Percentiles rank a stretch among this genome's conserved stretches.
phyloP scores from a whole-genome alignment of 1,140 invertebrate genomes.

The Cephus cinctus region DNA sequence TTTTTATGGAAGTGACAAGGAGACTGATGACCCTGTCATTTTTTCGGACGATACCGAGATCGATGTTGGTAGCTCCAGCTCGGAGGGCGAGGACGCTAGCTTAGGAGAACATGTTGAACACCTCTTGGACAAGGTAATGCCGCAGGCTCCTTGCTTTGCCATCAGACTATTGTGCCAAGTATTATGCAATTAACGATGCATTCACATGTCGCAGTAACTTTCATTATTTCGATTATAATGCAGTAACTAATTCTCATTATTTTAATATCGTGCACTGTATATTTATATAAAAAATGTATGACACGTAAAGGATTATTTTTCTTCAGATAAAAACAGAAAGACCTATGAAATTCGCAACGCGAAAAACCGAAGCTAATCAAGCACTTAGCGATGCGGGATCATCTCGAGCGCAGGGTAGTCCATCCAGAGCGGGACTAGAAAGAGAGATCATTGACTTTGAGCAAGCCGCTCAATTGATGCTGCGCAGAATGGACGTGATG shows the following conservation, averaged over 20 bases:
- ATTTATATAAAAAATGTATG: too few relatives aligned
- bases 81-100: constrained; percentile 44
- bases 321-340: constrained; percentile 24
- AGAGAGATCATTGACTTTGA: constrained; percentile 60
- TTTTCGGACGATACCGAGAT: constrained; percentile 68
- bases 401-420: constrained; percentile 10
- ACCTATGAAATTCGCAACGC: constrained; percentile 5
- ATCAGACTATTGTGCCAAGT: too few relatives aligned
- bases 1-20: constrained; percentile 67
- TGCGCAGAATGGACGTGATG: constrained; percentile 67
- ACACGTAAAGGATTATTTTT: too few relatives aligned
- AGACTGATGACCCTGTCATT: constrained; percentile 65
- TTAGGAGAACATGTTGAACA: constrained; percentile 41
- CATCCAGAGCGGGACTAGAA: constrained; percentile 48
- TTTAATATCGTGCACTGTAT: not conserved
- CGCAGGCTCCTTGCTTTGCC: not conserved
- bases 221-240: not conserved
- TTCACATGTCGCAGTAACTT: not conserved
- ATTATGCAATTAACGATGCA: not conserved
- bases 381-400: constrained; percentile 17
- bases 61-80: constrained; percentile 47
- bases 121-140: constrained; percentile 49
- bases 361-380: constrained; percentile 12
- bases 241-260: not conserved
- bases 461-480: constrained; percentile 62